Conservation (phyloP, 1,140 invertebrate genomes). For the Doryteuthis pealeii region DNA sequence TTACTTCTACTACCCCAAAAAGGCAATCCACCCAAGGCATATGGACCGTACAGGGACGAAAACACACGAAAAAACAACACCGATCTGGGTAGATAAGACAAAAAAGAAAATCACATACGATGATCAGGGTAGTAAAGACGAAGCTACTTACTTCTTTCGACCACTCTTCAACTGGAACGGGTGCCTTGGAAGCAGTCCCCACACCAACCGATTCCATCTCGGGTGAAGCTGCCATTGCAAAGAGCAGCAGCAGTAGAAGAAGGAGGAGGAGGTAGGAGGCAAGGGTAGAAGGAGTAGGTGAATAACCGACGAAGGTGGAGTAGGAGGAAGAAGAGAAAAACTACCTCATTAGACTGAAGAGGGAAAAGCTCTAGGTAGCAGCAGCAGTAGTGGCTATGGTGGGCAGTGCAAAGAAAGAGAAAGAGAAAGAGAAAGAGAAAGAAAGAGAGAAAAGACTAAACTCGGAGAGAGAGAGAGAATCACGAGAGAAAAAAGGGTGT, state of each 20-base stretch:
- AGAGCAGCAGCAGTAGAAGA: neutral
- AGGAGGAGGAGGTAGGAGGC: too few species aligned
- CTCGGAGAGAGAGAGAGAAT: too few species aligned
- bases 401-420: neutral
- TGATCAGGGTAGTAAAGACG: neutral
- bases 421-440: neutral
- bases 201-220: neutral
- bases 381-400: neutral
- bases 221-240: constrained; percentile 9
- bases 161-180: constrained; percentile 9
- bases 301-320: too few species aligned
- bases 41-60: too few species aligned
- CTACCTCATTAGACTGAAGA: neutral
- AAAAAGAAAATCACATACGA: too few species aligned
- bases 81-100: too few species aligned
- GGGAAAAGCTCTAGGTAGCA: neutral
- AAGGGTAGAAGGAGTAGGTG: too few species aligned
- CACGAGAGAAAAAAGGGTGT: neutral
- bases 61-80: too few species aligned
- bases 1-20: too few species aligned
- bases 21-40: too few species aligned
- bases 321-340: neutral
- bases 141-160: constrained; percentile 4
- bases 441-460: neutral
- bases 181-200: neutral